These are phyloP conservation scores for Cerceris rybyensis DNA, from an alignment of 2,888 invertebrate genomes.

Conservation along the genomic window DNA sequence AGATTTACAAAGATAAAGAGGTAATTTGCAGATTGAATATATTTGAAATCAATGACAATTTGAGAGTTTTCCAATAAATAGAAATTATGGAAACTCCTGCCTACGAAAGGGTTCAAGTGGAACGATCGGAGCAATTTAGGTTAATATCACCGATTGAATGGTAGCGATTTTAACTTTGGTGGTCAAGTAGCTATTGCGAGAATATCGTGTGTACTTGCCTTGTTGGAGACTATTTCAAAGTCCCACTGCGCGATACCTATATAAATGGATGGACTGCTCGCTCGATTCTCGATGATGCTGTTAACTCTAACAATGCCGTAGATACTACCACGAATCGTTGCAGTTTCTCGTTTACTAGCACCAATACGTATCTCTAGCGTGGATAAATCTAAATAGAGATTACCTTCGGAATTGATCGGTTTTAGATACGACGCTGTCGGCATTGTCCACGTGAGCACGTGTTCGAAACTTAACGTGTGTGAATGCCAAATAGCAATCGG, in stretches of 20 bases:
- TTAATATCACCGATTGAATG: not conserved
- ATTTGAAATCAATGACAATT: no score
- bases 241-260: not conserved
- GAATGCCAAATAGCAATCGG: not conserved
- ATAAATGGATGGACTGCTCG: conserved; percentile 5
- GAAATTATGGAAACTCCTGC: no score
- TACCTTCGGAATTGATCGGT: not conserved
- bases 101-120: no score
- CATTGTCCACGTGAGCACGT: not conserved
- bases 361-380: not conserved
- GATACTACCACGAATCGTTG: not conserved
- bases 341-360: conserved; percentile 6
- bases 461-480: not conserved
- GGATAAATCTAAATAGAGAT: conserved; percentile 10
- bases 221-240: not conserved
- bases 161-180: not conserved
- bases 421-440: not conserved
- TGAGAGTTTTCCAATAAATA: no score
- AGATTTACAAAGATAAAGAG: no score
- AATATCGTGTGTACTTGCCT: not conserved
- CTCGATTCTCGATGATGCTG: conserved; percentile 2
- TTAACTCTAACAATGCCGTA: conserved; percentile 8
- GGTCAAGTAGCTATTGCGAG: not conserved
- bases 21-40: no score
- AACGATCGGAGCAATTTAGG: no score